Conservation (phyloP, 2,888 invertebrate genomes). For the Phania funesta region DNA sequence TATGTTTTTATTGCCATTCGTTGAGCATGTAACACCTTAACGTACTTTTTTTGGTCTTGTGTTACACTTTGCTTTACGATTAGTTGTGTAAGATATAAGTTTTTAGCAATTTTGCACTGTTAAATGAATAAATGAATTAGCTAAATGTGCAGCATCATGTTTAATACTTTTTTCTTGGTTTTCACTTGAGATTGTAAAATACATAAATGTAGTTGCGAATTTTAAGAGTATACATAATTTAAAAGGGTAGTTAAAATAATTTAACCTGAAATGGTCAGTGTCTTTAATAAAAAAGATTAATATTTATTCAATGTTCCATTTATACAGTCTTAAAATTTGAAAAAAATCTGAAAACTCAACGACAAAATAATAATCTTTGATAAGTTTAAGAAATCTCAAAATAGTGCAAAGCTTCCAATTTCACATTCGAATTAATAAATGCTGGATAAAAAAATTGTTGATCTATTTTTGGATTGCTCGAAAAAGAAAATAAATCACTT, state of each 20-base stretch:
- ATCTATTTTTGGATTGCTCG: no score
- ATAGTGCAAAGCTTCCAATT: no score
- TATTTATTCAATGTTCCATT: no score
- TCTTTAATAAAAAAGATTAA: not conserved
- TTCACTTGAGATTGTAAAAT: constrained; percentile 42
- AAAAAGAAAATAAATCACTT: no score
- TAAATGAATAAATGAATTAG: constrained; percentile 41
- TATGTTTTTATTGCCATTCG: constrained; percentile 52
- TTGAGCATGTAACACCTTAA: constrained; percentile 51
- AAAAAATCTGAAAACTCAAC: no score
- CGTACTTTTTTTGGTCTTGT: constrained; percentile 9
- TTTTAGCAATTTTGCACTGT: not conserved
- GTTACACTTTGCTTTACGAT: constrained; percentile 7
- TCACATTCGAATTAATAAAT: no score
- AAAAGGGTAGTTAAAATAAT: constrained; percentile 10
- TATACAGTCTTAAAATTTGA: no score
- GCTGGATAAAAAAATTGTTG: no score
- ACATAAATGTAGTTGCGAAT: constrained; percentile 30
- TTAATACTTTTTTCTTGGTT: constrained; percentile 27
- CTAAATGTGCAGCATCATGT: constrained; percentile 40
- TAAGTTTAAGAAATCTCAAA: no score
- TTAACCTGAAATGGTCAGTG: constrained; percentile 5
- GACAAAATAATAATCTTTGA: no score
- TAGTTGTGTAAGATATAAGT: not conserved
- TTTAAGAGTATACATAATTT: constrained; percentile 8